Evolutionary conservation across 30 jellyfish, hydroid and myxozoan genomes (phyloP).

Genomic region (Hydractinia echinata): DNA sequence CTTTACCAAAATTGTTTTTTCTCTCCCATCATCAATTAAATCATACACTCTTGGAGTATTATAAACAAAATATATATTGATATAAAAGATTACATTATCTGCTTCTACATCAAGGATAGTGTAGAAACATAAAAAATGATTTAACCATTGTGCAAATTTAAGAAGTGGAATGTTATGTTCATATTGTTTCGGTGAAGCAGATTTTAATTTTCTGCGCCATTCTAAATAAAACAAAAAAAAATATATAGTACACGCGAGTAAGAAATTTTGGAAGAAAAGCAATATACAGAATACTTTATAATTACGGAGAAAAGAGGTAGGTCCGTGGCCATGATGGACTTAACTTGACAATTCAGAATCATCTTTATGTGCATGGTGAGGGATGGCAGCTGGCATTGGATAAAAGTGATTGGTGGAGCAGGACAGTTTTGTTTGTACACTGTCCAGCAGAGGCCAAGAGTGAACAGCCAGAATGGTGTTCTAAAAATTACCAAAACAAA

Average conservation of each 20-base stretch:
- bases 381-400: constrained; percentile 69
- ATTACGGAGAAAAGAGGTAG: constrained; percentile 88
- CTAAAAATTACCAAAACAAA: neutral
- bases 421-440: constrained; percentile 42
- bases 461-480: constrained; percentile 3
- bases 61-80: constrained; percentile 6
- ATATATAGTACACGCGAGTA: too few relatives aligned
- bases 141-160: neutral
- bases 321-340: constrained; percentile 99
- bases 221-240: constrained; percentile 24
- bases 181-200: constrained; percentile 69
- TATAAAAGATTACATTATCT: neutral
- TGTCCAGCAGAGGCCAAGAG: neutral
- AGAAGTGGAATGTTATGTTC: constrained; percentile 61
- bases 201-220: constrained; percentile 47
- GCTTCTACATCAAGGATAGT: neutral
- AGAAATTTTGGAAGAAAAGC: neutral
- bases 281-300: neutral
- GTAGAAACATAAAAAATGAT: neutral
- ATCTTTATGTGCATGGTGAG: constrained; percentile 88
- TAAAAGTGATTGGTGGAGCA: constrained; percentile 85
- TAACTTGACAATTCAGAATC: constrained; percentile 67
- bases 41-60: constrained; percentile 91
- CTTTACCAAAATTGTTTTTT: constrained; percentile 78
- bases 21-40: constrained; percentile 81